Base-by-base conservation (phyloP, 1,140 invertebrate genomes). In the Amyelois transitella region DNA sequence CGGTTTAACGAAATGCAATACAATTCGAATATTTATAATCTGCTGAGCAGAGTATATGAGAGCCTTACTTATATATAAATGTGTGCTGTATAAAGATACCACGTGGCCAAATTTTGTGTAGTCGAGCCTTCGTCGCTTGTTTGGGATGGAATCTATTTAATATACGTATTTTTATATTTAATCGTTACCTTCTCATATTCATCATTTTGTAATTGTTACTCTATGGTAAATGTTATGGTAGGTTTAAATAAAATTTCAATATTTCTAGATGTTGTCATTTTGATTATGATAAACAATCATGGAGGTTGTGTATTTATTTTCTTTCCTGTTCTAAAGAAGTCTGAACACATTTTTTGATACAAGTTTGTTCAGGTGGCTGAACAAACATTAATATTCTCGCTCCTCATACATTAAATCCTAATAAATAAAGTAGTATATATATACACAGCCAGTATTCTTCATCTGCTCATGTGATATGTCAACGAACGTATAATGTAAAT, bases 71-170 rank as follows among this genome's bases (percentile, higher is more conserved):
- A 2, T 32, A 32, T 32, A 10, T 32, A 2, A 32, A 32, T 32
- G 28, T 32, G 2, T 32, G 2, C 7, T 10, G 4, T 10, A 6
- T 2, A 2, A 32, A 4, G 4, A 4, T 10, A 32, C 28, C 28
- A 10, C 28, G 28, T 32, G 28, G 28, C 77, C 77, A 80, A 80
- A 80, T 80, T 77, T 77, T 77, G 1, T 45, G 58, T 77, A 77
- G 77, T 32, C 28, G 28, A 32, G 28, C 28, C 10, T 10, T 2
- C 7, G 28, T 32, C 28, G 28, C 28, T 32, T 32, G 28, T 32
- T 32, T 32, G 28, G 7, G 28, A 32, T 32, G 28, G 4, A 4
- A 32, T 32, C 12, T 32, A 32, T 32, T 32, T 10, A 12, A 32
- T 12, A 32, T 32, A 32, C 4, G 28, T 32, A 32, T 32, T 10